Conservation (phyloP, 2,888 invertebrate genomes). For the Tachina fera region DNA sequence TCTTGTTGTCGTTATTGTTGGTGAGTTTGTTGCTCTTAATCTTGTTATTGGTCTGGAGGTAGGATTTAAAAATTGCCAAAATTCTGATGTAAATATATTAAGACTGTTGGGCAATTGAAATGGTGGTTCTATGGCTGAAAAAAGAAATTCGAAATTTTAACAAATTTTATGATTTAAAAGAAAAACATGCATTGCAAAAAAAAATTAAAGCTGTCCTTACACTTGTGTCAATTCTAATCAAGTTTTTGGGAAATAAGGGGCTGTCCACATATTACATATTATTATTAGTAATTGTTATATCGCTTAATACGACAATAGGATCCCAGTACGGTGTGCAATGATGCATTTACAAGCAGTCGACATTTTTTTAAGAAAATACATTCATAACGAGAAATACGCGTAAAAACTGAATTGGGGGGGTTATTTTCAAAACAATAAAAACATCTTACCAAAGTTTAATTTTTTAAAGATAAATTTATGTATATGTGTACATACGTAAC, state of each 20-base stretch:
- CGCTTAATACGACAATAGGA: too few species aligned
- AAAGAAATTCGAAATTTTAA: background rate
- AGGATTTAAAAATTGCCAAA: conserved; percentile 78
- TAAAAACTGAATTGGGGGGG: conserved; percentile 3
- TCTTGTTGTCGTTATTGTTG: conserved; percentile 56
- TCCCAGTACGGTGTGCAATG: too few species aligned
- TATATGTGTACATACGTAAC: background rate
- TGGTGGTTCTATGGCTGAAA: conserved; percentile 63
- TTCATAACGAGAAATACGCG: background rate
- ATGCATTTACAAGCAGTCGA: too few species aligned
- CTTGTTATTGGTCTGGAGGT: conserved; percentile 55
- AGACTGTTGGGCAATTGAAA: conserved; percentile 72
- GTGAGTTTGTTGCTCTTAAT: conserved; percentile 23
- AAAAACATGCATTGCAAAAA: too few species aligned
- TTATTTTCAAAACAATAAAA: conserved; percentile 37
- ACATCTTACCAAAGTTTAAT: conserved; percentile 41
- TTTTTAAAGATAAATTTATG: conserved; percentile 46
- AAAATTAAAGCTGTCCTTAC: background rate
- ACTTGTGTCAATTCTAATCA: background rate
- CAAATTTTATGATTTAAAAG: background rate
- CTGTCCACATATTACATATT: too few species aligned
- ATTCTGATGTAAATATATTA: conserved; percentile 76
- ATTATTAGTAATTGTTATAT: too few species aligned
- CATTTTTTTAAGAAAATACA: too few species aligned
- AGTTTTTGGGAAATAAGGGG: too few species aligned